These are phyloP conservation scores for Entomobrya proxima DNA, from an alignment of 2,888 invertebrate species.

Conservation along the genomic window DNA sequence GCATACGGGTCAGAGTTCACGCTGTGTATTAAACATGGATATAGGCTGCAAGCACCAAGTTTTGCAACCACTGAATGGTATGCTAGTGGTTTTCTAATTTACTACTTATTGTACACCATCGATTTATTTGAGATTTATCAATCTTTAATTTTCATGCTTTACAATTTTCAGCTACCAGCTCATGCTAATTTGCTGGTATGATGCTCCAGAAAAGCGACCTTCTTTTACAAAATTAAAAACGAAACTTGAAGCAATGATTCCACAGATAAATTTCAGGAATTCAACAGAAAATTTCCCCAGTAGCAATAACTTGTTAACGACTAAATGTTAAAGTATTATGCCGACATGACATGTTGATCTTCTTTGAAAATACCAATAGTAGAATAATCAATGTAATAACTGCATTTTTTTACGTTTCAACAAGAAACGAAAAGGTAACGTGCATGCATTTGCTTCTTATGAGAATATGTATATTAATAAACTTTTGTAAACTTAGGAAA, in stretches of 20 bases:
- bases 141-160: background rate
- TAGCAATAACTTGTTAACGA: too few relatives aligned
- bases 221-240: conserved; percentile 30
- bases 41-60: conserved; percentile 24
- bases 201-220: conserved; percentile 46
- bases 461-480: too few relatives aligned
- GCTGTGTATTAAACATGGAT: conserved; percentile 43
- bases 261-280: background rate
- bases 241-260: background rate
- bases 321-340: too few relatives aligned
- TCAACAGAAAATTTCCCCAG: background rate
- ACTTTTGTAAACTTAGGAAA: too few relatives aligned
- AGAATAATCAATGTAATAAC: too few relatives aligned
- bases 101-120: too few relatives aligned
- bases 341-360: too few relatives aligned
- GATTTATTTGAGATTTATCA: too few relatives aligned
- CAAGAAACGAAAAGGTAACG: too few relatives aligned
- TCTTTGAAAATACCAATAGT: too few relatives aligned
- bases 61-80: conserved; percentile 27
- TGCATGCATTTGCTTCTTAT: too few relatives aligned
- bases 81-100: background rate
- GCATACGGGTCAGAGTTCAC: conserved; percentile 40
- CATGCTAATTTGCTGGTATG: conserved; percentile 48
- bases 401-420: too few relatives aligned
- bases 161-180: conserved; percentile 29